These are phyloP conservation scores for Meloe dianella DNA, from an alignment of 2,888 invertebrate genomes.

Conservation along the genomic window DNA sequence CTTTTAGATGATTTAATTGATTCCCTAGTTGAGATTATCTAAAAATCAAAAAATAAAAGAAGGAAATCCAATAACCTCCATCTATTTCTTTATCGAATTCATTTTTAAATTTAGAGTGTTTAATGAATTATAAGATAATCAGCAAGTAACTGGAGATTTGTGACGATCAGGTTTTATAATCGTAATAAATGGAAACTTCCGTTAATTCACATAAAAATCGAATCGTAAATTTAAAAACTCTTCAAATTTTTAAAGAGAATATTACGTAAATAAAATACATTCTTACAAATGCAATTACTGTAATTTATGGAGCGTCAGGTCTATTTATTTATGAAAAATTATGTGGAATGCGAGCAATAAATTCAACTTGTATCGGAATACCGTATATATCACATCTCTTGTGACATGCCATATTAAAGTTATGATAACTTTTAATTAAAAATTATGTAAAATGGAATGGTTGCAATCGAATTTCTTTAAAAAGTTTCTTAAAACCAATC, in stretches of 20 bases:
- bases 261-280: too few relatives aligned
- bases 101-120: background rate
- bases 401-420: background rate
- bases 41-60: too few relatives aligned
- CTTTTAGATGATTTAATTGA: background rate
- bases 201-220: too few relatives aligned
- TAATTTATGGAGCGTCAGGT: constrained; percentile 1
- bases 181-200: background rate
- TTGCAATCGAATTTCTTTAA: background rate
- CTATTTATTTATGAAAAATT: background rate
- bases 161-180: too few relatives aligned
- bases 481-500: background rate
- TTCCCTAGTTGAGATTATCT: background rate
- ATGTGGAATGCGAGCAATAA: background rate
- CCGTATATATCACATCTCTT: background rate
- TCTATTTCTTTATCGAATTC: background rate
- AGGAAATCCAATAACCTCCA: too few relatives aligned
- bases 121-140: too few relatives aligned
- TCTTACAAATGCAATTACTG: background rate
- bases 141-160: too few relatives aligned
- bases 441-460: background rate
- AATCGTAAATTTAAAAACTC: too few relatives aligned
- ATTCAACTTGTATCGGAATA: background rate
- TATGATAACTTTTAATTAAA: background rate
- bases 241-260: too few relatives aligned